A percentile compares a stretch with the other conserved stretches of the same genome.
phyloP scores from a whole-genome alignment of 1,140 invertebrate genomes.

The Trialeurodes vaporariorum region DNA sequence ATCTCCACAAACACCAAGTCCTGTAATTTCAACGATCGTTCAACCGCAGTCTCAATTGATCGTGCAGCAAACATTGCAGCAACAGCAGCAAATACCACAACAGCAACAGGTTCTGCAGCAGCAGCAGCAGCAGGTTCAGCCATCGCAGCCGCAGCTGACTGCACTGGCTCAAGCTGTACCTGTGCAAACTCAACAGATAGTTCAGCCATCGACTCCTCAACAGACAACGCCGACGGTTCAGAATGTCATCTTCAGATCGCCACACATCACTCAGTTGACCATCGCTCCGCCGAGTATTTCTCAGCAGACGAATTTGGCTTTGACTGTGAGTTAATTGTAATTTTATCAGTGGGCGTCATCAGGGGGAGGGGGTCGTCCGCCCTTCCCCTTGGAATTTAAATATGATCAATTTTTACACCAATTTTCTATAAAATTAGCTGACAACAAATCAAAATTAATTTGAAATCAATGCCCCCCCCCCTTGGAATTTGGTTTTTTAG shows the following conservation, averaged over 20 bases:
- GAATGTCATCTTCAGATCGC: neutral
- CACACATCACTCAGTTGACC: conserved; percentile 5
- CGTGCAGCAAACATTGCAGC: conserved; percentile 8
- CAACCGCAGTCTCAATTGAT: conserved; percentile 2
- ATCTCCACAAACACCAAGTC: neutral
- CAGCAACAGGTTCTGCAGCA: conserved; percentile 26
- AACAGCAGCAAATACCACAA: conserved; percentile 23
- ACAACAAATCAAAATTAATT: no score
- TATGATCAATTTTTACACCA: no score
- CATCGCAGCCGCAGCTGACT: conserved; percentile 20
- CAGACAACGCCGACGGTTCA: conserved; percentile 2
- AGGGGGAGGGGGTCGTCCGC: no score
- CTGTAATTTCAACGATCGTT: neutral
- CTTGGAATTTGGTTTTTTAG: no score
- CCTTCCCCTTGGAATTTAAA: no score
- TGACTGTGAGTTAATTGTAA: conserved; percentile 10
- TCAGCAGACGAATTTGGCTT: conserved; percentile 12
- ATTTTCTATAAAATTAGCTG: no score
- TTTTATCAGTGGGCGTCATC: no score
- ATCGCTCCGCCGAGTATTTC: conserved; percentile 7
- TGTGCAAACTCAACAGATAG: neutral
- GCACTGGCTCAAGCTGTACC: conserved; percentile 3
- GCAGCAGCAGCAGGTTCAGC: conserved; percentile 25
- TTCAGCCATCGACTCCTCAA: neutral
- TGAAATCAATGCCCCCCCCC: no score